Base-by-base conservation (phyloP, 2,113 vertebrate genomes). In the Sphyrna mokarran region DNA sequence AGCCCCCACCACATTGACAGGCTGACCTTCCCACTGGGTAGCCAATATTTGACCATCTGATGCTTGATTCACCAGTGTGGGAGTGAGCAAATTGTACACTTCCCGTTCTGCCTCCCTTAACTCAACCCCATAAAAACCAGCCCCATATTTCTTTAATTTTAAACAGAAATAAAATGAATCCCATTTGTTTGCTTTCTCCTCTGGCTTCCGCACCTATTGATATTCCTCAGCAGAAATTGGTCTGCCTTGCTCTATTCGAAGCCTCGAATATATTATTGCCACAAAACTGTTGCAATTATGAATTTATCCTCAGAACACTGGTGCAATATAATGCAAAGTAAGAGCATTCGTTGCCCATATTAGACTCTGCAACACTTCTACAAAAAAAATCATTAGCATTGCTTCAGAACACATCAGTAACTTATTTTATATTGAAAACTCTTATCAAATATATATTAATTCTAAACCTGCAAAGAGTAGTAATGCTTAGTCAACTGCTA, bases 321-420 rank as follows among this genome's bases (percentile, higher is more conserved):
- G 68, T 18, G 37, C 43, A 76, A 76, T 76, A 72, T 95, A 95
- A 54, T 95, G 69, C 14, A 54, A 72, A 72, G 26, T 40, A 48
- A 95, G 70, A 48, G 33, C 40, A 69, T 95, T 95, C 40, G 37
- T 95, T 94, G 69, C 40, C 54, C 23, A 76, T 54, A 72, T 95
- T 95, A 72, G 37, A 72, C 13, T 29, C 48, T 33, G 43, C 43
- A 6, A 43, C 40, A 33, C 26, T 72, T 18, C 26, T 54, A 54
- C 43, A 76, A 95, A 95, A 89, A 89, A 90, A 48, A 72, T 43
- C 68, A 72, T 95, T 72, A 95, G 37, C 54, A 43, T 48, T 72
- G 43, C 43, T 72, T 95, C 94, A 95, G 5, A 48, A 54, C 94
- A 18, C 94, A 95, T 70, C 94, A 95, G 43, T 33, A 54, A 72